Base-by-base conservation (phyloP, 2,113 vertebrate species). In the Oriolus oriolus region DNA sequence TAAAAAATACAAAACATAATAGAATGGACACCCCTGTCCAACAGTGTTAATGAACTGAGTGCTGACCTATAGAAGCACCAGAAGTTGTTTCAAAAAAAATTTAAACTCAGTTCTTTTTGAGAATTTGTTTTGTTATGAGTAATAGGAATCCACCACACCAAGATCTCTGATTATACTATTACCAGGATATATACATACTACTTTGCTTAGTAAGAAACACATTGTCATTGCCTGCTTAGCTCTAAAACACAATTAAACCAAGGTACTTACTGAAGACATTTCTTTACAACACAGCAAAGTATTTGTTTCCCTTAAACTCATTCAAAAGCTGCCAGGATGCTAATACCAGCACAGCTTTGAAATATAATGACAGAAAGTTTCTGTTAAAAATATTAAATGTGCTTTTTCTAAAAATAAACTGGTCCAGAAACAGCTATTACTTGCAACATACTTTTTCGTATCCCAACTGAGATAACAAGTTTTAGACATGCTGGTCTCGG, bases 401-500 rank as follows among this genome's bases (percentile, higher is more conserved):
- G 49, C 26, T 71, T 94, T 95, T 93, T 76, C 73, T 54, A 94
- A 93, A 92, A 94, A 76, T 83, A 91, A 86, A 78, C 75, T 81
- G 79, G 59, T 86, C 74, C 61, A 95, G 65, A 91, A 93, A 81
- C 24, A 56, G 89, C 82, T 79, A 75, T 87, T 96, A 89, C 69
- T 90, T 91, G 68, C 80, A 91, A 85, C 64, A 28, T 22, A 92
- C n/a, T 65, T 96, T 89, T 92, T 54, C 2, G 26, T 90, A 88
- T 83, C 84, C 87, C 93, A 94, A 86, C 92, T 28, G 89, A 74
- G 89, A 95, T 96, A 95, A 96, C 94, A 93, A 94, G 84, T 95
- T 93, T 42, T 64, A 95, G 90, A 71, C 91, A 47, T 71, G 93
- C 93, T 84, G 85, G 47, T 93, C 91, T 63, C 80, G 89, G 92